phyloP scores from a whole-genome alignment of 2,888 invertebrate species.

The Drosophila monieri region DNA sequence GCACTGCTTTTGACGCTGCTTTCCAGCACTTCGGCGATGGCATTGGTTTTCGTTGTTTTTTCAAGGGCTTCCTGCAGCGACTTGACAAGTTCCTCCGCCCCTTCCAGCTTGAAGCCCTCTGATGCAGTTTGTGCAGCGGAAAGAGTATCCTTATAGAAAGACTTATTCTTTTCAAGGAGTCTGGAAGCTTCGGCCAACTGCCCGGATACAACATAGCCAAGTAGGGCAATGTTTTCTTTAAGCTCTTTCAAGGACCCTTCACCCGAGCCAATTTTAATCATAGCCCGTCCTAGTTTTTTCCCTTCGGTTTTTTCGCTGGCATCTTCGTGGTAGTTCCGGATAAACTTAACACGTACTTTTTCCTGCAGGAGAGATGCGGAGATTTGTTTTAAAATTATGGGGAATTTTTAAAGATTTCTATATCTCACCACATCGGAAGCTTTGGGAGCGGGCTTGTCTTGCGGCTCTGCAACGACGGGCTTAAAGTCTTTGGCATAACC shows the following conservation, averaged over 20 bases:
- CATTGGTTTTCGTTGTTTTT: slow-evolving; percentile 30
- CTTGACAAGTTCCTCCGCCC: slow-evolving; percentile 58
- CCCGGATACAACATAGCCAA: slow-evolving; percentile 88
- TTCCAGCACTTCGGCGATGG: slow-evolving; percentile 80
- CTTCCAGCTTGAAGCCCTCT: slow-evolving; percentile 23
- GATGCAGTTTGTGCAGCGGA: slow-evolving; percentile 20
- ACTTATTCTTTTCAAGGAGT: slow-evolving; percentile 13
- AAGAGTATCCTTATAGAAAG: slow-evolving; percentile 39
- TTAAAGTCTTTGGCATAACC: slow-evolving; percentile 86
- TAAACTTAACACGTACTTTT: slow-evolving; percentile 90
- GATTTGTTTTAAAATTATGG: neutral
- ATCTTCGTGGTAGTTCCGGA: slow-evolving; percentile 94
- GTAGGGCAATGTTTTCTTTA: slow-evolving; percentile 86
- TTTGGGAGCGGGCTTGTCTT: slow-evolving; percentile 81
- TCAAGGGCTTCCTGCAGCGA: slow-evolving; percentile 69
- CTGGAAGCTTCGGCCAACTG: slow-evolving; percentile 85
- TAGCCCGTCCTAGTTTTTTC: slow-evolving; percentile 43
- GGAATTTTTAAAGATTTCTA: slow-evolving; percentile 14
- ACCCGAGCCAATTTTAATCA: slow-evolving; percentile 38
- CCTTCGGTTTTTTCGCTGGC: slow-evolving; percentile 89
- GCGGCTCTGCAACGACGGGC: slow-evolving; percentile 44
- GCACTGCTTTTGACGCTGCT: slow-evolving; percentile 64
- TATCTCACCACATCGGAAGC: slow-evolving; percentile 61
- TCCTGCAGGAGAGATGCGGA: slow-evolving; percentile 81
- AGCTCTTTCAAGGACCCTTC: slow-evolving; percentile 80